Evolutionary conservation across 2,888 invertebrate genomes (phyloP), one percentile per base, ranked within the genome.

Genomic region (Dryomyza anilis): DNA sequence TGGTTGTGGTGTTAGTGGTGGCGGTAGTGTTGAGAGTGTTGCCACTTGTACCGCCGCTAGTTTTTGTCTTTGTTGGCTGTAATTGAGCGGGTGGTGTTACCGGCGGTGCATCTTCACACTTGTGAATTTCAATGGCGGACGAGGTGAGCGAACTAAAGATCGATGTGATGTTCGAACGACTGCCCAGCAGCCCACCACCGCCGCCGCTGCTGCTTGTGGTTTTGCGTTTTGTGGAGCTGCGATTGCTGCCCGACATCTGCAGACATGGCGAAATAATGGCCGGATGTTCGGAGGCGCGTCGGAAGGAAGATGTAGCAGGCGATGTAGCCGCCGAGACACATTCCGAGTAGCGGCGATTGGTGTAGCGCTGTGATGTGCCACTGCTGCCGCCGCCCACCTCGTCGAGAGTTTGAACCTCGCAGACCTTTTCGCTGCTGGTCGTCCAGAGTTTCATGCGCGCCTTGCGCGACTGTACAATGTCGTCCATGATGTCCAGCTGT

Each of bases 401-500:
- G 72, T 92, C 92, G 5, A 92, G 81, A 0, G 92, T 90, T 76
- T 93, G 92, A 25, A 94, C 91, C 80, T 94, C 94, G 78, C 93
- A 93, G 12, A 94, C 90, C 63, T 89, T 88, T 80, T 91, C 91
- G 75, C 87, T 92, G 66, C 92, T 90, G 1, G 93, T 92, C 69
- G 91, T 92, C 92, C 92, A 93, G 76, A 94, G 87, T 76, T 92
- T 93, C 88, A 94, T 89, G 67, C 92, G 88, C 0, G 92, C 89
- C 85, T 93, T 93, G 57, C 92, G 87, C 14, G 92, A 91, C 75
- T 90, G 89, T 14, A 93, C 91, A 68, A 94, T 94, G 77, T 94
- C 93, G 74, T 94, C 94, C 93, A 94, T 93, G 71, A 94, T 93
- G 77, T 94, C 94, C 73, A 94, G 84, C 78, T 93, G 92, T 7